Conservation (phyloP, 2,113 vertebrate species). For the Myotis yumanensis region DNA sequence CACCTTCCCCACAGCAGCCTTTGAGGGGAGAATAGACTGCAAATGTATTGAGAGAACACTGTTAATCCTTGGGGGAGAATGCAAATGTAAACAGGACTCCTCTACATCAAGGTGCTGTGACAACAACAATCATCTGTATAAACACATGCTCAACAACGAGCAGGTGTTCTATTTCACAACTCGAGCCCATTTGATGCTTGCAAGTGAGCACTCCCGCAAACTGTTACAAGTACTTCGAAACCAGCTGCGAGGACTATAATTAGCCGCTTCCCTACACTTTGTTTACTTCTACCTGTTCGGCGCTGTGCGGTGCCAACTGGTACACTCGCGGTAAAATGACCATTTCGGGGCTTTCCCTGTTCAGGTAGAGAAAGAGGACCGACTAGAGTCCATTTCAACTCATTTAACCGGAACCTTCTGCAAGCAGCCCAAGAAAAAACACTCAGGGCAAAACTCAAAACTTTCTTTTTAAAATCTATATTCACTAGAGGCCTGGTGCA, state of each 20-base stretch:
- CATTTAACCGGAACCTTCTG: not conserved
- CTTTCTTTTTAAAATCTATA: not conserved
- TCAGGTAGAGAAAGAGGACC: not conserved
- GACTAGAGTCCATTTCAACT: not conserved
- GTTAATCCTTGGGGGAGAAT: slow-evolving; percentile 89
- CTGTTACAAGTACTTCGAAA: slow-evolving; percentile 91
- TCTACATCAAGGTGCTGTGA: slow-evolving; percentile 91
- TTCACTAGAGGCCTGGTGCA: not conserved
- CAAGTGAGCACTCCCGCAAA: slow-evolving; percentile 87
- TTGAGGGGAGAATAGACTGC: slow-evolving; percentile 88
- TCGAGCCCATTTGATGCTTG: slow-evolving; percentile 88
- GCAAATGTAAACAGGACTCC: slow-evolving; percentile 89
- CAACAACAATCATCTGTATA: slow-evolving; percentile 93
- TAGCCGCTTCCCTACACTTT: slow-evolving; percentile 86
- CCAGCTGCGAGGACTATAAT: slow-evolving; percentile 93
- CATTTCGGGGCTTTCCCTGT: slow-evolving; percentile 14
- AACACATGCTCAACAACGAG: slow-evolving; percentile 92
- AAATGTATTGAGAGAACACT: slow-evolving; percentile 89
- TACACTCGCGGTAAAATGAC: slow-evolving; percentile 57
- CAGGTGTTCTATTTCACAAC: slow-evolving; percentile 95
- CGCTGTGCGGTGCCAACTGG: slow-evolving; percentile 64
- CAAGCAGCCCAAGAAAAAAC: not conserved
- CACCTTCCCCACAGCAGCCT: slow-evolving; percentile 87
- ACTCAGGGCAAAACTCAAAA: not conserved
- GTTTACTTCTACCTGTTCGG: slow-evolving; percentile 83